phyloP scores from a whole-genome alignment of 1,140 invertebrate species.

The Camponotus floridanus region DNA sequence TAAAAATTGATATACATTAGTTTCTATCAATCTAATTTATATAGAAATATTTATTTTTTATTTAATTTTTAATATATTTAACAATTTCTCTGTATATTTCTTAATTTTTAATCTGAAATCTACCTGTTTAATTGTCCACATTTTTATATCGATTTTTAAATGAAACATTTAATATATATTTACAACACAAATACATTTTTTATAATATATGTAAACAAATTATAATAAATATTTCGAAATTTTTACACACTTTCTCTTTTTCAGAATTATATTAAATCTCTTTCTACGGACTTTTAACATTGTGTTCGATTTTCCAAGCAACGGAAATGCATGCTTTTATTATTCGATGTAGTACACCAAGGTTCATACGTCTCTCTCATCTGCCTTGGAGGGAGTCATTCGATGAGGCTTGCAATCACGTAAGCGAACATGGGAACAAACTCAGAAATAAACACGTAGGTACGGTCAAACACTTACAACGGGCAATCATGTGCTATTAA shows the following conservation, averaged over 20 bases:
- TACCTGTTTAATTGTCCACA: not conserved
- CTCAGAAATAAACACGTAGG: constrained; percentile 60
- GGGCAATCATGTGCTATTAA: constrained; percentile 75
- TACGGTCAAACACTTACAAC: constrained; percentile 70
- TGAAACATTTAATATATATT: not conserved
- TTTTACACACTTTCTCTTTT: not conserved
- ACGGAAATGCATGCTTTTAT: constrained; percentile 43
- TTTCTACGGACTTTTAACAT: not conserved
- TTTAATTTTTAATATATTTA: not conserved
- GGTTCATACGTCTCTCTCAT: constrained; percentile 42
- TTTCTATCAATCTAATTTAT: not conserved
- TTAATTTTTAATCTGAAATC: not conserved
- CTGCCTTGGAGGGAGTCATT: constrained; percentile 34
- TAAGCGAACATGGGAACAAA: constrained; percentile 61
- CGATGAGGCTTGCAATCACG: constrained; percentile 64
- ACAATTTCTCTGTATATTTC: not conserved
- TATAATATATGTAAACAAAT: not conserved
- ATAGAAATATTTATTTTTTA: constrained; percentile 7
- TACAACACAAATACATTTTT: no score
- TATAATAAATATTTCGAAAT: no score
- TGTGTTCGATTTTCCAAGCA: constrained; percentile 1
- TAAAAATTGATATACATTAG: not conserved
- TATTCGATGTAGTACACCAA: constrained; percentile 11
- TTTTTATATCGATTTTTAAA: not conserved
- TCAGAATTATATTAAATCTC: not conserved